Evolutionary conservation across 2,797 vertebrate genomes (phyloP).

Genomic region (Bradypus variegatus): DNA sequence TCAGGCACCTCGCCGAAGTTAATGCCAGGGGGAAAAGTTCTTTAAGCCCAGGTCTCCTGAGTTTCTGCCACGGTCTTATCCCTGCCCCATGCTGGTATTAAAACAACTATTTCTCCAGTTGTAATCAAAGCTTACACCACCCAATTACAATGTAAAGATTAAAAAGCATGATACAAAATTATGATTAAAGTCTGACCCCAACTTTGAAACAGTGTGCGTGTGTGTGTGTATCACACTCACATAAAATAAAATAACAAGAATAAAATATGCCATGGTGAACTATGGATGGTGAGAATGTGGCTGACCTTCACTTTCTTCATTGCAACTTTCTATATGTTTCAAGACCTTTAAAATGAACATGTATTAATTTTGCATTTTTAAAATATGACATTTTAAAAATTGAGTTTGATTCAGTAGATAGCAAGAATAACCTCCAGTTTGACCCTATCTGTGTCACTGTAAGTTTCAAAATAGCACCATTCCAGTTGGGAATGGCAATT

Average conservation of each 20-base stretch:
- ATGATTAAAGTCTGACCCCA: conserved; percentile 3
- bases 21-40: neutral
- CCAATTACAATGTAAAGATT: neutral
- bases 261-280: neutral
- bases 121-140: neutral
- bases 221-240: neutral
- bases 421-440: neutral
- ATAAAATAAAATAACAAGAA: neutral
- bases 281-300: neutral
- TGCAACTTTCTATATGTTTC: neutral
- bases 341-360: conserved; percentile 6
- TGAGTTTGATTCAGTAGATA: neutral
- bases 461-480: conserved; percentile 42
- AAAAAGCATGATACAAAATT: neutral
- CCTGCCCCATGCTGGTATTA: neutral
- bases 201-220: neutral
- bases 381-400: conserved; percentile 7
- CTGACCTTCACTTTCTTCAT: neutral
- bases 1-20: neutral
- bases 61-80: neutral
- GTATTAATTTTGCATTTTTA: conserved; percentile 16
- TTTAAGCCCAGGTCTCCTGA: neutral
- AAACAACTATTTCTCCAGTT: neutral
- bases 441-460: neutral
- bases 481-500: conserved; percentile 21